Base-by-base conservation (phyloP, 2,888 invertebrate species). In the Troides aeacus region DNA sequence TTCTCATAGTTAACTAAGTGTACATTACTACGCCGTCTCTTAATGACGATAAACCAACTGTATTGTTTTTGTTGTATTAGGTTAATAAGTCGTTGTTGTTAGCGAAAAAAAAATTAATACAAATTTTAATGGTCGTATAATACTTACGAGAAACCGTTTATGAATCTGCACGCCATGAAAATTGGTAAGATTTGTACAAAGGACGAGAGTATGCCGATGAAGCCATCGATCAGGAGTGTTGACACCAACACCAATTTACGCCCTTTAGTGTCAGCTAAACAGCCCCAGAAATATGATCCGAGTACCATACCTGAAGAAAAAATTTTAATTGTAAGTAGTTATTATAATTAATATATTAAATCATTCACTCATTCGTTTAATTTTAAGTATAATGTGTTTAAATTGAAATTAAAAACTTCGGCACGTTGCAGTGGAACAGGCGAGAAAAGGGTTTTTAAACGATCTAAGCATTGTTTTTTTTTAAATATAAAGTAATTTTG, bases 281-380 rank as follows among this genome's bases (percentile, higher is more conserved):
- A 96, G 64, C 97, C 97, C 96, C 96, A 97, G 87, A 96, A 96
- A 88, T 96, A 97, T 60, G 96, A 96, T 23, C 97, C 97, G 78
- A 97, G 87, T 64, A 97, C 94, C 96, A 97, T 97, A 73, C 97
- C 96, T 96, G 79, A 61, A 57, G n/a, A 23, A 58, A 24, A 23
- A 58, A 58, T 1, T 23, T 24, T 15, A 10, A n/a, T 12, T 58
- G 1, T 7, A 58, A 5, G 3, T n/a, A 5, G 18, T 1, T 62
- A 4, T 42, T 61, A 61, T 7, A 39, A 39, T 61, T 53, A 53
- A 53, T n/a, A 4, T n/a, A 50, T 15, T 50, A 17, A 15, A 50
- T 6, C 5, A n/a, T n/a, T 18, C n/a, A 53, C 18, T 53, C 6
- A 17, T 18, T 46, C 3, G 46, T 46, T 46, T 46, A 4, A 46